Evolutionary conservation across 2,797 vertebrate genomes (phyloP).

Genomic region (Syngnathus acus): DNA sequence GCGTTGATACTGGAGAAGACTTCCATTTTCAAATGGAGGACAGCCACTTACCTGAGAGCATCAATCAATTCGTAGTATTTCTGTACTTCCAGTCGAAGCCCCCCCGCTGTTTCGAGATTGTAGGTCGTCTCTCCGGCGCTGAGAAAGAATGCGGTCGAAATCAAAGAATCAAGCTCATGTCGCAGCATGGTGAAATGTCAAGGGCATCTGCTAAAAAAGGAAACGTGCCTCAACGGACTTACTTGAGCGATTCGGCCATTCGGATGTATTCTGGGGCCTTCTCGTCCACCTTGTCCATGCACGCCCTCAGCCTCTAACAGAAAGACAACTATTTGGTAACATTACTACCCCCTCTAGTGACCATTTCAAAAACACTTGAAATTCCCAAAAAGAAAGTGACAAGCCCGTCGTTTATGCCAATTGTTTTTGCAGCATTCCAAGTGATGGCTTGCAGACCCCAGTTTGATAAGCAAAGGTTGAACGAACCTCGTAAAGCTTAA

Average conservation of each 20-base stretch:
- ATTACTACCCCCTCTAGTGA: no score
- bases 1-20: no score
- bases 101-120: constrained; percentile 82
- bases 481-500: constrained; percentile 86
- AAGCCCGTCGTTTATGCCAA: no score
- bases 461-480: neutral
- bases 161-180: no score
- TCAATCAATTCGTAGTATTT: constrained; percentile 97
- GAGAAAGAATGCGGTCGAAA: constrained; percentile 7
- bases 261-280: constrained; percentile 89
- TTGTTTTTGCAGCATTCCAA: no score
- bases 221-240: constrained; percentile 44
- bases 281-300: constrained; percentile 93
- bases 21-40: neutral
- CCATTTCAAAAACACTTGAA: no score
- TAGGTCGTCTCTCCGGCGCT: constrained; percentile 92
- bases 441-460: no score
- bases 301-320: constrained; percentile 83
- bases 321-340: constrained; percentile 16
- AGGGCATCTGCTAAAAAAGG: neutral
- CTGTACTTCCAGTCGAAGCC: constrained; percentile 87
- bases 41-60: constrained; percentile 78
- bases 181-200: no score
- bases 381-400: no score
- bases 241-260: constrained; percentile 97